Conservation (phyloP, 23 tunicate genomes). For the Styela clava region DNA sequence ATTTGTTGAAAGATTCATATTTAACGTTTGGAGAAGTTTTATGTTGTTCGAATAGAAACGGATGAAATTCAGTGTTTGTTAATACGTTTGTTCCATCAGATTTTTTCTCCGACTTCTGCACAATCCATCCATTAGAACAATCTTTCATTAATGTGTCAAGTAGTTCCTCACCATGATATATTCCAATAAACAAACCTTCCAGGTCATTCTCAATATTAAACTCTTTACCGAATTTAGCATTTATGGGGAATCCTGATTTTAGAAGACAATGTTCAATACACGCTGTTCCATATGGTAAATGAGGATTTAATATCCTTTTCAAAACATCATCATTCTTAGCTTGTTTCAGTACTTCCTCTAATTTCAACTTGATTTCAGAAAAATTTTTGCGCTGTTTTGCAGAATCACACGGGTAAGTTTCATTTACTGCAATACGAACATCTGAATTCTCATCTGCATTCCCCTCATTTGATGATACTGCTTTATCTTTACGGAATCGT, state of each 20-base stretch:
- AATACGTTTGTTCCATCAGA: conserved; percentile 54
- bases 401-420: conserved; percentile 61
- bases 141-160: conserved; percentile 27
- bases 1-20: conserved; percentile 68
- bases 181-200: conserved; percentile 37
- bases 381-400: conserved; percentile 55
- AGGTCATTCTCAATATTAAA: conserved; percentile 42
- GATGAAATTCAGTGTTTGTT: conserved; percentile 88
- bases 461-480: conserved; percentile 6
- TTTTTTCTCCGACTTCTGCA: conserved; percentile 64
- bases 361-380: conserved; percentile 31
- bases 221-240: conserved; percentile 56
- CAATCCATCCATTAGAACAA: conserved; percentile 43
- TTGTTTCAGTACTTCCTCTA: conserved; percentile 41
- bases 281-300: conserved; percentile 78
- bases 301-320: conserved; percentile 58
- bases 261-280: conserved; percentile 76
- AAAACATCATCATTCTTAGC: conserved; percentile 52
- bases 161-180: conserved; percentile 47
- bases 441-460: conserved; percentile 62
- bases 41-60: conserved; percentile 73
- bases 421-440: conserved; percentile 85
- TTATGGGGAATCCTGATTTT: conserved; percentile 50
- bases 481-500: conserved; percentile 55
- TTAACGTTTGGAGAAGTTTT: conserved; percentile 38